Conservation (phyloP, 2,797 vertebrate genomes). For the Galaxias olidus region DNA sequence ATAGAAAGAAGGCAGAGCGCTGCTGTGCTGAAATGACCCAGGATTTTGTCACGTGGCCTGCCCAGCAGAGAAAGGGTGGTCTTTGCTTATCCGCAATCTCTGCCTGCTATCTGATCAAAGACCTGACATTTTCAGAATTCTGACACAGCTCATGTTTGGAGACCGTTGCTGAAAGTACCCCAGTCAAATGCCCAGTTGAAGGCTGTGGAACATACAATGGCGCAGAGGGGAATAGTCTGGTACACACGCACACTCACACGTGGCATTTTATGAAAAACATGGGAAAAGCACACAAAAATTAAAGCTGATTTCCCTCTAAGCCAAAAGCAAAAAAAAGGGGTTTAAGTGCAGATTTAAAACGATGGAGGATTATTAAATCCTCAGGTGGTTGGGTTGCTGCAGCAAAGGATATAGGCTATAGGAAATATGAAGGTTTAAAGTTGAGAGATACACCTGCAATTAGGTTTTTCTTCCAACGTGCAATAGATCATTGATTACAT, state of each 20-base stretch:
- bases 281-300: slow-evolving; percentile 36
- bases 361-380: slow-evolving; percentile 48
- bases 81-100: not conserved
- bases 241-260: not conserved
- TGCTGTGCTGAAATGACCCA: not conserved
- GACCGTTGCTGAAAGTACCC: slow-evolving; percentile 5
- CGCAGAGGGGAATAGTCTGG: not conserved
- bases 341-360: slow-evolving; percentile 60
- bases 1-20: not conserved
- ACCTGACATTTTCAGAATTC: slow-evolving; percentile 9
- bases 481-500: too few relatives aligned
- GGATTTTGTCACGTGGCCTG: too few relatives aligned
- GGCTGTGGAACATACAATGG: not conserved
- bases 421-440: too few relatives aligned
- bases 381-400: slow-evolving; percentile 36
- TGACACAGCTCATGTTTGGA: slow-evolving; percentile 2
- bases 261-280: slow-evolving; percentile 34
- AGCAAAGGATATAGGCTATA: too few relatives aligned
- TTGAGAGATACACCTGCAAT: too few relatives aligned
- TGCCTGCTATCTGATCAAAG: slow-evolving; percentile 4
- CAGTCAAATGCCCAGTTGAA: not conserved
- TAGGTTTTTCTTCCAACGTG: too few relatives aligned
- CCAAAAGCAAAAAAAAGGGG: slow-evolving; percentile 48
- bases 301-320: slow-evolving; percentile 63
- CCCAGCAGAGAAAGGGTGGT: not conserved